Evolutionary conservation across 2,797 vertebrate genomes (phyloP).

Genomic region (Tadarida brasiliensis): DNA sequence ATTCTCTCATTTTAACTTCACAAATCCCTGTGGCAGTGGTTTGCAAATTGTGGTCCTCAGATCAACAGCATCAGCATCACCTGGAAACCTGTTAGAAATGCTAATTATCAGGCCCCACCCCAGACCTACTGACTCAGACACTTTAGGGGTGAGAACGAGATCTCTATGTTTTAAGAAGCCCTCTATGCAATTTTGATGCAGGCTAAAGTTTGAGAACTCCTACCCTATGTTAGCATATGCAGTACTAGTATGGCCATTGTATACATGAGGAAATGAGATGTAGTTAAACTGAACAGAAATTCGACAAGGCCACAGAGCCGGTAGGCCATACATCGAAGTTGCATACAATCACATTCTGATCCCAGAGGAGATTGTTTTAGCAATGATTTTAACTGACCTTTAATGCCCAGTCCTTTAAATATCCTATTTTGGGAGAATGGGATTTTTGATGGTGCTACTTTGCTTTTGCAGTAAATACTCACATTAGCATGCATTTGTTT

Average conservation of each 20-base stretch:
- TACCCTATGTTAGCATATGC: background rate
- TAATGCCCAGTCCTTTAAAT: background rate
- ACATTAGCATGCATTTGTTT: background rate
- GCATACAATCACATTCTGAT: background rate
- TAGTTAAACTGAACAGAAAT: background rate
- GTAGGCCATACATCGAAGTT: background rate
- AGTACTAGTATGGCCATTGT: background rate
- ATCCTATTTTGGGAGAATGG: background rate
- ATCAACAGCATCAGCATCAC: background rate
- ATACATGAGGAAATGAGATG: background rate
- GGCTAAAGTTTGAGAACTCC: background rate
- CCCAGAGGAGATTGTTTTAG: background rate
- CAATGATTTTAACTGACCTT: background rate
- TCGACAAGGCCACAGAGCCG: background rate
- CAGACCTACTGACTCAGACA: background rate
- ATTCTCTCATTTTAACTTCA: constrained; percentile 1
- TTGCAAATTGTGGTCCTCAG: constrained; percentile 17
- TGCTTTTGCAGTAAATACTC: background rate
- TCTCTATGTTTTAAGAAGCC: background rate
- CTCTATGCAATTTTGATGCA: background rate
- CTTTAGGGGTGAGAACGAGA: background rate
- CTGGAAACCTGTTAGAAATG: background rate
- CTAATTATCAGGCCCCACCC: background rate
- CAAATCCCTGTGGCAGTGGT: background rate
- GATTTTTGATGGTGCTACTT: constrained; percentile 42